Percentiles rank a stretch among this genome's conserved stretches.
Conservation (phyloP, 1,140 invertebrate species). For the Ceratitis capitata region DNA sequence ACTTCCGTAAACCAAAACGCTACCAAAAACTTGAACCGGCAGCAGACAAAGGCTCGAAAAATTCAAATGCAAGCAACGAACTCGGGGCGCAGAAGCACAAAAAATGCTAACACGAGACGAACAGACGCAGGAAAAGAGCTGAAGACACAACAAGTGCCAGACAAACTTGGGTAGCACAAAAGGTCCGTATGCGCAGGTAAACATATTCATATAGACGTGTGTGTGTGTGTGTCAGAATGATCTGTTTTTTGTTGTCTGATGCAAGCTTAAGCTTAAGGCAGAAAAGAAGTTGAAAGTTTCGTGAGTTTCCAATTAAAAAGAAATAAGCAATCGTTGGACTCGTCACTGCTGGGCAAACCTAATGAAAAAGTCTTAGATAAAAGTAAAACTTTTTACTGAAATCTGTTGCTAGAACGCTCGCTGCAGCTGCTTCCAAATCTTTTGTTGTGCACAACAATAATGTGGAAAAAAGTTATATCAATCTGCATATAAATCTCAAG, state of each 20-base stretch:
- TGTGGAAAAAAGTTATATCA: no score
- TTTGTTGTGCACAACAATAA: no score
- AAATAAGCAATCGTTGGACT: not conserved
- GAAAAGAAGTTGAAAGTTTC: conserved; percentile 10
- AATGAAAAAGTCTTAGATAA: not conserved
- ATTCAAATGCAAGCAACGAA: not conserved
- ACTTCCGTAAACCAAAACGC: conserved; percentile 13
- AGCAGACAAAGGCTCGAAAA: not conserved
- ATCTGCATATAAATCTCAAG: no score
- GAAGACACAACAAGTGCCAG: not conserved
- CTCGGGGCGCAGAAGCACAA: not conserved
- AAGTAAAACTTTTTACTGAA: not conserved
- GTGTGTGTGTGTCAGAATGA: not conserved
- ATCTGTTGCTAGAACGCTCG: not conserved
- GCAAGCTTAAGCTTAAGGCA: not conserved
- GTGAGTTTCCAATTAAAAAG: not conserved
- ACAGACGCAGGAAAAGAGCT: not conserved
- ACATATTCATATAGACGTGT: not conserved
- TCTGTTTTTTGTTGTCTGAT: no score
- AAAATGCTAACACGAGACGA: not conserved
- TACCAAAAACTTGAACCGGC: not conserved
- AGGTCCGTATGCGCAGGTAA: not conserved
- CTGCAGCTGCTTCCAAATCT: not conserved
- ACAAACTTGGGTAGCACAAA: conserved; percentile 14
- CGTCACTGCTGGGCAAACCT: not conserved